Percentiles rank a stretch among this genome's conserved stretches.
Conservation (phyloP, 2,113 vertebrate genomes). For the Deroptyus accipitrinus region DNA sequence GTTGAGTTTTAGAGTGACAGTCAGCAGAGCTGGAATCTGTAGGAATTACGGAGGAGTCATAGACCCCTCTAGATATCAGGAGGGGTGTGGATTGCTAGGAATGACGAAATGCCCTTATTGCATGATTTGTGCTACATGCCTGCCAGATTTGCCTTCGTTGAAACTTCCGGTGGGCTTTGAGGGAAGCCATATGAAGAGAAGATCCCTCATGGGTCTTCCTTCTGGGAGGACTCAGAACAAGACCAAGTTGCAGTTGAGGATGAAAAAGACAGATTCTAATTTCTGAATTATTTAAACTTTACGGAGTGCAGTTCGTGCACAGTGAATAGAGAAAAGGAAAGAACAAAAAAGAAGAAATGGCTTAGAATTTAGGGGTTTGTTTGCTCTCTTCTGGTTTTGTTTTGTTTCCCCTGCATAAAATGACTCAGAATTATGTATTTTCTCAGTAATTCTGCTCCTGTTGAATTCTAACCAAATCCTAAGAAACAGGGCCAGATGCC, state of each 20-base stretch:
- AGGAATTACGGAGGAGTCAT: neutral
- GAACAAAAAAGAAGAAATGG: neutral
- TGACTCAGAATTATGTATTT: neutral
- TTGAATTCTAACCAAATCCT: neutral
- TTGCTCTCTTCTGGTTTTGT: neutral
- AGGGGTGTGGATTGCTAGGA: neutral
- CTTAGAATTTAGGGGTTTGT: neutral
- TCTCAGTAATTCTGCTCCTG: neutral
- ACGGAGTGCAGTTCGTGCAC: rapidly evolving
- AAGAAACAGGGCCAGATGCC: neutral
- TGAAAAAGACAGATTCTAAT: neutral
- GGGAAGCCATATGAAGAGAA: neutral
- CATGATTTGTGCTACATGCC: neutral
- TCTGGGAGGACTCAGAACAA: neutral
- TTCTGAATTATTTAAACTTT: neutral
- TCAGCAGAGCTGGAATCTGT: neutral
- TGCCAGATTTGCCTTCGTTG: neutral
- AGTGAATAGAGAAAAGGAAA: neutral
- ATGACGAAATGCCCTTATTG: rapidly evolving
- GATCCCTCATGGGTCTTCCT: neutral
- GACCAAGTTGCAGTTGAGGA: neutral
- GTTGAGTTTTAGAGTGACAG: neutral
- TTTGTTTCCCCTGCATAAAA: neutral
- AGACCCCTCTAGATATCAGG: neutral
- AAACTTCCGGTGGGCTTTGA: neutral